Conservation (phyloP, 2,113 vertebrate genomes). For the Perca flavescens region DNA sequence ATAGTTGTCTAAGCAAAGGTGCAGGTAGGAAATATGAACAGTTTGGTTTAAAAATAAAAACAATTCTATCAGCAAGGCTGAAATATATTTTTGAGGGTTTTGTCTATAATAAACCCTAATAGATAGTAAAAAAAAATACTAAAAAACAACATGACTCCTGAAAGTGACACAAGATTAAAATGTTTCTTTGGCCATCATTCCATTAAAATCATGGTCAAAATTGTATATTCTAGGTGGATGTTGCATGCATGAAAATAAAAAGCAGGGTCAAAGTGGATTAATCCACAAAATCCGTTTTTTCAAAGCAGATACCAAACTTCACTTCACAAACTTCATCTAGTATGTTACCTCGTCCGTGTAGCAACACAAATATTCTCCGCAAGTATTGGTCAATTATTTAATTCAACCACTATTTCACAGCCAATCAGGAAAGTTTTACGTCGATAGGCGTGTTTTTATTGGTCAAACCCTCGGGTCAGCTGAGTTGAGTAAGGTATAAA, state of each 20-base stretch:
- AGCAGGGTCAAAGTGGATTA: background rate
- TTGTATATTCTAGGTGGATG: background rate
- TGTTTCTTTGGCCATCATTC: background rate
- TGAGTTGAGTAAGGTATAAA: constrained; percentile 76
- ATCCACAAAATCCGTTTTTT: background rate
- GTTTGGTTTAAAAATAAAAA: background rate
- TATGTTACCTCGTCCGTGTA: background rate
- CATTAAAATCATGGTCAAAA: background rate
- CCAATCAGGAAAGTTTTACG: constrained; percentile 64
- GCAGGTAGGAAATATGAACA: background rate
- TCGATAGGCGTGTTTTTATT: constrained; percentile 66
- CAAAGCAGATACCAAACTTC: constrained; percentile 16
- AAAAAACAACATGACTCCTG: background rate
- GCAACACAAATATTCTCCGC: constrained; percentile 61
- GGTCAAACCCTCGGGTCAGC: constrained; percentile 69
- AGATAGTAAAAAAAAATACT: too few species aligned
- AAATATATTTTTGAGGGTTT: background rate
- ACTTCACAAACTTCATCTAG: background rate
- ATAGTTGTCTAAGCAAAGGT: background rate
- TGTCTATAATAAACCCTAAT: too few species aligned
- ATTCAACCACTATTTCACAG: background rate
- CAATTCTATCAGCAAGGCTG: background rate
- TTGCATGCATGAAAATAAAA: background rate
- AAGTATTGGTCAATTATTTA: constrained; percentile 62
- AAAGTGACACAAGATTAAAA: background rate